Percentiles rank a stretch among this genome's conserved stretches.
phyloP scores from a whole-genome alignment of 2,113 vertebrate species.

The Aldabrachelys gigantea region DNA sequence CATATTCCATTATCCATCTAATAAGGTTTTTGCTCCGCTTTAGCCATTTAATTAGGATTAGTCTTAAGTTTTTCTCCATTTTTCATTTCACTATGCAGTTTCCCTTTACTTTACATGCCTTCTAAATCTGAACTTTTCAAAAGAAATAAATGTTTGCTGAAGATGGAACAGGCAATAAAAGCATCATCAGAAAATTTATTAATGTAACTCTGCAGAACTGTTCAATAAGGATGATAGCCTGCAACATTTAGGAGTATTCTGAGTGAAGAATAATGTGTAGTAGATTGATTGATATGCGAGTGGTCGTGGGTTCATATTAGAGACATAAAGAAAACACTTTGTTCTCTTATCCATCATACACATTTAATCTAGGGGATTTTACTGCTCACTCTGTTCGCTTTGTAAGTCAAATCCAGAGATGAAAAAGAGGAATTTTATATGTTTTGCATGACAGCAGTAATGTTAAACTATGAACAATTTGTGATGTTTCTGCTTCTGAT shows the following conservation, averaged over 20 bases:
- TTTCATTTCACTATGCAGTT: slow-evolving; percentile 18
- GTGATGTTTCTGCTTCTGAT: slow-evolving; percentile 68
- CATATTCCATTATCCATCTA: background rate
- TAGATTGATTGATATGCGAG: slow-evolving; percentile 64
- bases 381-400: slow-evolving; percentile 58
- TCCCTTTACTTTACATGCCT: slow-evolving; percentile 40
- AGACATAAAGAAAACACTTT: slow-evolving; percentile 71
- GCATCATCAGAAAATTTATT: slow-evolving; percentile 75
- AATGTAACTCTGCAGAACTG: slow-evolving; percentile 50
- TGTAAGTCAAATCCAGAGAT: slow-evolving; percentile 74
- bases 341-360: slow-evolving; percentile 71
- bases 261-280: slow-evolving; percentile 66
- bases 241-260: slow-evolving; percentile 51
- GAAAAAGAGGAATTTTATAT: slow-evolving; percentile 70
- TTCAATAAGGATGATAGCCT: slow-evolving; percentile 46
- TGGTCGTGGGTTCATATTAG: slow-evolving; percentile 59
- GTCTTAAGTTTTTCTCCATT: background rate
- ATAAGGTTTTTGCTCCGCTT: background rate
- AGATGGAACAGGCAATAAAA: slow-evolving; percentile 71
- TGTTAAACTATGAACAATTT: slow-evolving; percentile 72
- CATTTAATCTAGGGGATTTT: slow-evolving; percentile 74
- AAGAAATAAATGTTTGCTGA: slow-evolving; percentile 64
- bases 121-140: slow-evolving; percentile 35
- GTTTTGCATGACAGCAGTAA: slow-evolving; percentile 69
- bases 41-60: slow-evolving; percentile 37